These are phyloP conservation scores for Circaetus gallicus DNA, from an alignment of 2,113 vertebrate species.

Conservation along the genomic window DNA sequence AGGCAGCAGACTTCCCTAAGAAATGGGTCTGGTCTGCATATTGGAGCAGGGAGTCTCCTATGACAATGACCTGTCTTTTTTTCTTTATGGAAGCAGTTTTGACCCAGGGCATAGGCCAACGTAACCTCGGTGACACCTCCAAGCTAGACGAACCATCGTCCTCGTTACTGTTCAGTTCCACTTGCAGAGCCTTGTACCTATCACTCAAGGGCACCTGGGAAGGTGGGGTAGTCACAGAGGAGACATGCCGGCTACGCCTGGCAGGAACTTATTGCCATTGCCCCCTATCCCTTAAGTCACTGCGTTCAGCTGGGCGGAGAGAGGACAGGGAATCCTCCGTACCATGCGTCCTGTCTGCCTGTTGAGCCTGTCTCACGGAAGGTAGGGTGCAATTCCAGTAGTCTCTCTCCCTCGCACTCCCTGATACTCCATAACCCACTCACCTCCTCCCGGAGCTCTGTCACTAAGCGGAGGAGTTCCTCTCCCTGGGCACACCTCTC, in stretches of 20 bases:
- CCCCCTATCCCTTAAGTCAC: not conserved
- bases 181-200: not conserved
- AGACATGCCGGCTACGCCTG: not conserved
- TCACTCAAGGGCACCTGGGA: not conserved
- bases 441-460: too few relatives aligned
- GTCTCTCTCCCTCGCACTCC: too few relatives aligned
- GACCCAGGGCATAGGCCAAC: not conserved
- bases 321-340: not conserved
- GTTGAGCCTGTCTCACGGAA: too few relatives aligned
- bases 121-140: not conserved
- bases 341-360: too few relatives aligned
- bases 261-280: not conserved
- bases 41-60: too few relatives aligned
- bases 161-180: not conserved
- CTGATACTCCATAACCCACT: too few relatives aligned
- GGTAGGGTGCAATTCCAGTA: too few relatives aligned
- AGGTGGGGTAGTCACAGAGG: not conserved
- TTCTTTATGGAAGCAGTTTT: not conserved
- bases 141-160: not conserved
- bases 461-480: too few relatives aligned
- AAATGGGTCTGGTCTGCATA: too few relatives aligned
- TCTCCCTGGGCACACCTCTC: too few relatives aligned
- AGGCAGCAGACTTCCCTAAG: too few relatives aligned
- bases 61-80: too few relatives aligned
- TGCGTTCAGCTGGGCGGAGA: not conserved